phyloP scores from a whole-genome alignment of 2,113 vertebrate species.

The Otus sunia region DNA sequence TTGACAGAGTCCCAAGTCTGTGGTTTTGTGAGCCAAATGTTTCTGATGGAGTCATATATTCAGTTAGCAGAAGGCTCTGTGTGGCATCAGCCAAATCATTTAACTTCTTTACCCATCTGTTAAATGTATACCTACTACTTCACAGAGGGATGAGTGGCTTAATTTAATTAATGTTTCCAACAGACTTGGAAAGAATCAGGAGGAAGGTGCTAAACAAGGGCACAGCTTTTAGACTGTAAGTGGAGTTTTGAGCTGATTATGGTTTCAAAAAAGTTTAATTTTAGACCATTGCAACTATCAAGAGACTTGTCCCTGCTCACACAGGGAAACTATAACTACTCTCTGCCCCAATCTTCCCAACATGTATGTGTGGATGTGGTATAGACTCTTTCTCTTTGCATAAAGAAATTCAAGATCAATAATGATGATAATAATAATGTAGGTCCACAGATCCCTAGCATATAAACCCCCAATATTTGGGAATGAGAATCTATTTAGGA shows the following conservation, averaged over 20 bases:
- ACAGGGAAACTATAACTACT: not conserved
- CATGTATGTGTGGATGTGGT: not conserved
- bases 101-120: slow-evolving; percentile 24
- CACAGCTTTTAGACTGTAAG: not conserved
- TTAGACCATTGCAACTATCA: not conserved
- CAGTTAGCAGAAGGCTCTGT: slow-evolving; percentile 3
- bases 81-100: slow-evolving; percentile 16
- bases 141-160: not conserved
- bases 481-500: not conserved
- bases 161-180: slow-evolving; percentile 39
- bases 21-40: not conserved
- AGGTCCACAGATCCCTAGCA: not conserved
- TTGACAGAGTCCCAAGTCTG: not conserved
- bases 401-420: not conserved
- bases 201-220: slow-evolving; percentile 26
- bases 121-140: slow-evolving; percentile 5
- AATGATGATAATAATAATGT: not conserved
- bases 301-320: not conserved
- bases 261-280: not conserved
- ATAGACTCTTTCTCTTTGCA: not conserved
- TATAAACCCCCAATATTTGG: not conserved
- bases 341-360: not conserved
- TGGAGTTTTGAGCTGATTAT: not conserved
- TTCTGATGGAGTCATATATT: not conserved
- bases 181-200: slow-evolving; percentile 1